phyloP scores from a whole-genome alignment of 2,888 invertebrate genomes.

The Pristionchus mayeri region DNA sequence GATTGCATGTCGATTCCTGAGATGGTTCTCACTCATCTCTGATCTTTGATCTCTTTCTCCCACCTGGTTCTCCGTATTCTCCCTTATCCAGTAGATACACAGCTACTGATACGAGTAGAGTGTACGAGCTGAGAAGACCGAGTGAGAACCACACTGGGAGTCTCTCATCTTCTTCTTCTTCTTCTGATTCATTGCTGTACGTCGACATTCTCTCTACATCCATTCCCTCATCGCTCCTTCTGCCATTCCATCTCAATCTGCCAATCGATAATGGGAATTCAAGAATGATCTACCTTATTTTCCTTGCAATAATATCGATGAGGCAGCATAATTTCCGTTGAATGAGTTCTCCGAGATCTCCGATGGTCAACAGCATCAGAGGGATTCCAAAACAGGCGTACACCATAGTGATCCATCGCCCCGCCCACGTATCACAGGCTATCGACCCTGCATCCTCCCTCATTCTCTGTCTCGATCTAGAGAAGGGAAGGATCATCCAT shows the following conservation, averaged over 20 bases:
- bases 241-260: not conserved
- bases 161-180: slow-evolving; percentile 22
- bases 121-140: not conserved
- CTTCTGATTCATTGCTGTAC: slow-evolving; percentile 7
- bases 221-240: not conserved
- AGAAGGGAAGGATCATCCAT: too few relatives aligned
- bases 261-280: not conserved
- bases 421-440: slow-evolving; percentile 62
- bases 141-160: slow-evolving; percentile 36
- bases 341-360: slow-evolving; percentile 67
- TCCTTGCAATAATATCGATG: not conserved
- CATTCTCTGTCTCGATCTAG: not conserved
- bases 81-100: slow-evolving; percentile 38
- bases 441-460: slow-evolving; percentile 57
- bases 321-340: slow-evolving; percentile 53
- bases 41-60: not conserved
- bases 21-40: not conserved
- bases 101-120: not conserved
- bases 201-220: not conserved
- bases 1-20: slow-evolving; percentile 51
- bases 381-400: slow-evolving; percentile 66
- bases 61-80: slow-evolving; percentile 39
- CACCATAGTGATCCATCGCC: slow-evolving; percentile 61
- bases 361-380: slow-evolving; percentile 65
- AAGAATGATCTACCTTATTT: slow-evolving; percentile 3